phyloP scores from a whole-genome alignment of 2,113 vertebrate genomes.

The Orientallactaga bullata region DNA sequence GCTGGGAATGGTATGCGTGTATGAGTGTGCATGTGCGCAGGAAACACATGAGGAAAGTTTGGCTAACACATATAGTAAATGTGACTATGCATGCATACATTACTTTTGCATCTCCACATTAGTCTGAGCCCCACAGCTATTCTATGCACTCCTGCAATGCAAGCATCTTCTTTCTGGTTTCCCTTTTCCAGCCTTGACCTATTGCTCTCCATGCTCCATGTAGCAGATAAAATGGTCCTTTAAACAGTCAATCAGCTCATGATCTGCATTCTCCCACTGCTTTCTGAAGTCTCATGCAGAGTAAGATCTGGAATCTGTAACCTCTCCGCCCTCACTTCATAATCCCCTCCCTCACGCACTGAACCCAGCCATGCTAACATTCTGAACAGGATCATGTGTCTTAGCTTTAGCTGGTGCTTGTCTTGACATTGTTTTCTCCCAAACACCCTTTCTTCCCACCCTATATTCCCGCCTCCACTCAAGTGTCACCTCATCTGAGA shows the following conservation, averaged over 20 bases:
- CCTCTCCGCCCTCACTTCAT: neutral
- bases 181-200: neutral
- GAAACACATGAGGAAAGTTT: too few relatives aligned
- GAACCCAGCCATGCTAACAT: too few relatives aligned
- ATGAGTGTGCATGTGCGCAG: too few relatives aligned
- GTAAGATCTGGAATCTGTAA: neutral
- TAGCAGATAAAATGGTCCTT: neutral
- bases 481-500: neutral
- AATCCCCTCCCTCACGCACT: too few relatives aligned
- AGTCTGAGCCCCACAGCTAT: neutral
- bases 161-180: neutral
- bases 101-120: too few relatives aligned
- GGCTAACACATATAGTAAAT: too few relatives aligned
- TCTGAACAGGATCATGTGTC: neutral
- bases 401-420: neutral
- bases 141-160: too few relatives aligned
- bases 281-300: neutral
- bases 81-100: neutral
- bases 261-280: accelerated
- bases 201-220: accelerated
- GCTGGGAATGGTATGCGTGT: neutral
- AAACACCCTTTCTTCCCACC: accelerated
- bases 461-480: neutral
- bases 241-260: neutral
- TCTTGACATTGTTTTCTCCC: neutral